A percentile compares a stretch with the other conserved stretches of the same genome.
phyloP scores from a whole-genome alignment of 2,113 vertebrate species.

The Cynopterus brachyotis region DNA sequence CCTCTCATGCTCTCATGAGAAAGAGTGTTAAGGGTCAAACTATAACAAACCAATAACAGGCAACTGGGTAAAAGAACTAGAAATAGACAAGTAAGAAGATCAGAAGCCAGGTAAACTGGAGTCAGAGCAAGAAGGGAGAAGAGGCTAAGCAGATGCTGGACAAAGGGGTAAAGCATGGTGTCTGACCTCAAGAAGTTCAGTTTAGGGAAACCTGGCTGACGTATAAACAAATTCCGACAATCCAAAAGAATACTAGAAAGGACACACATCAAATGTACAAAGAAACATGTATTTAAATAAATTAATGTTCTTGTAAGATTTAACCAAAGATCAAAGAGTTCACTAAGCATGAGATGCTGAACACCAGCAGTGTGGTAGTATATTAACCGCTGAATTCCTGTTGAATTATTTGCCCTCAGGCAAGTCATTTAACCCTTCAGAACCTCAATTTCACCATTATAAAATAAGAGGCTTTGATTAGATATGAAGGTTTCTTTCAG shows the following conservation, averaged over 20 bases:
- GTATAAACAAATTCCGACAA: not conserved
- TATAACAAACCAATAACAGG: not conserved
- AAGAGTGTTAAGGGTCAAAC: not conserved
- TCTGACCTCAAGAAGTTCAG: not conserved
- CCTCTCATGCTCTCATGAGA: not conserved
- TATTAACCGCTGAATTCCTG: not conserved
- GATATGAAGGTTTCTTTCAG: conserved; percentile 1
- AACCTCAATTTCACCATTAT: not conserved
- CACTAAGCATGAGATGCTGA: not conserved
- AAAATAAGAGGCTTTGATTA: not conserved
- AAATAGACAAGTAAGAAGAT: not conserved
- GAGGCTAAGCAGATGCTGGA: not conserved
- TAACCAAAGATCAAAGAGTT: not conserved
- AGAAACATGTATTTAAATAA: not conserved
- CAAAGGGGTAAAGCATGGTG: not conserved
- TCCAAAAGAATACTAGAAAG: not conserved
- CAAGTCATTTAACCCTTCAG: not conserved
- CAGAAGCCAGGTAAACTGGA: not conserved
- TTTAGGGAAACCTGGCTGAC: not conserved
- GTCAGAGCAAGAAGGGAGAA: not conserved
- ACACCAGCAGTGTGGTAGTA: too few species aligned
- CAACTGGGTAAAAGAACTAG: not conserved
- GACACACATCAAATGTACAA: not conserved
- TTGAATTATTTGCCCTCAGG: not conserved
- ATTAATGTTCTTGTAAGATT: not conserved